Evolutionary conservation across 2,113 vertebrate species (phyloP).

Genomic region (Hypanus sabinus): DNA sequence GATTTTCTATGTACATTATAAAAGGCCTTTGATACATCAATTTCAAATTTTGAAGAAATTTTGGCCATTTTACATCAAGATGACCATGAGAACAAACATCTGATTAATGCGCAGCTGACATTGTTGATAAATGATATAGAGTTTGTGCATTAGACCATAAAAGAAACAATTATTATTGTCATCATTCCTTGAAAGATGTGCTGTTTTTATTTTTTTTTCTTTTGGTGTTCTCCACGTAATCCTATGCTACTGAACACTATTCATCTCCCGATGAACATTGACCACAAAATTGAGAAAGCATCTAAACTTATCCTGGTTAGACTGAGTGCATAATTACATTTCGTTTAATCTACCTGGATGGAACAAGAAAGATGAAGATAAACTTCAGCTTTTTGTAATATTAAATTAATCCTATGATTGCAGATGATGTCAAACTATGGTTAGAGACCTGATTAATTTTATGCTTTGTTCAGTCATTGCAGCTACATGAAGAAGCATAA

Average conservation of each 20-base stretch:
- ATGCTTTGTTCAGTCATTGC: background rate
- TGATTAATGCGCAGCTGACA: background rate
- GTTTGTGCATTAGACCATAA: constrained; percentile 6
- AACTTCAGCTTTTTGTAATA: background rate
- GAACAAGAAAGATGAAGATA: background rate
- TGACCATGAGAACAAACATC: background rate
- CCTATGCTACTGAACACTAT: background rate
- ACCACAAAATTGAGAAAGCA: constrained; percentile 14
- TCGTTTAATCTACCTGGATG: background rate
- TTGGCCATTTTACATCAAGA: background rate
- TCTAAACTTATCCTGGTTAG: background rate
- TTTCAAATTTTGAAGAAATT: constrained; percentile 15
- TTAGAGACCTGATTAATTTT: background rate
- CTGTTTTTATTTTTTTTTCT: background rate
- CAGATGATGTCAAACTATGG: background rate
- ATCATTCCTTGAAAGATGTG: background rate
- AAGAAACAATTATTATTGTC: background rate
- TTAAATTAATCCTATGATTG: background rate
- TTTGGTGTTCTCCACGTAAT: background rate
- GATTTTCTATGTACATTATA: background rate
- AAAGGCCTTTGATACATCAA: background rate
- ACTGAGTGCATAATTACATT: background rate
- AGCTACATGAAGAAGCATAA: background rate
- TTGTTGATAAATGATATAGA: background rate
- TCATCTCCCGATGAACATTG: background rate